A percentile compares a stretch with the other conserved stretches of the same genome.
These are phyloP conservation scores for Neolamprologus longior DNA, from an alignment of 2,113 vertebrate species.

Conservation along the genomic window DNA sequence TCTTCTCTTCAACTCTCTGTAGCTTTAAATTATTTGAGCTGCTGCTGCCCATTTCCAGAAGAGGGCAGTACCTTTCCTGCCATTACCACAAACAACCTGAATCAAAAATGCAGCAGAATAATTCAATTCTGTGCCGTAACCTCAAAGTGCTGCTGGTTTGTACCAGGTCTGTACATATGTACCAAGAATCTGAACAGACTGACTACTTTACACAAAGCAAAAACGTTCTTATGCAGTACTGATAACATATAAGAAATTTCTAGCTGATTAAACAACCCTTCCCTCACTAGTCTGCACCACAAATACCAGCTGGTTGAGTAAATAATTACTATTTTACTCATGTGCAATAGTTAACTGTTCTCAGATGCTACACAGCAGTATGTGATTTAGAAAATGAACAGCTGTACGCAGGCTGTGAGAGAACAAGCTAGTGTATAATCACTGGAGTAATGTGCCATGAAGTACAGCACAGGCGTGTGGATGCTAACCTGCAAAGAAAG, in stretches of 20 bases:
- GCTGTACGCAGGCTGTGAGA: not conserved
- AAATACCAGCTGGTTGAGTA: not conserved
- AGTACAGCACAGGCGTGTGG: not conserved
- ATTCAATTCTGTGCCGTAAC: not conserved
- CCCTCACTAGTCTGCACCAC: not conserved
- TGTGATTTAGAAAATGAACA: not conserved
- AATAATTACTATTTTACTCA: not conserved
- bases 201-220: not conserved
- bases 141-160: not conserved
- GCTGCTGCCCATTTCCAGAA: not conserved
- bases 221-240: not conserved
- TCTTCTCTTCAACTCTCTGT: not conserved
- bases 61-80: not conserved
- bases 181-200: not conserved
- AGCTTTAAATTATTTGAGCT: not conserved
- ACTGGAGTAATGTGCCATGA: not conserved
- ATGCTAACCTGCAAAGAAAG: not conserved
- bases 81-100: not conserved
- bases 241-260: not conserved
- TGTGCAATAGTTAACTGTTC: not conserved
- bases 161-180: not conserved
- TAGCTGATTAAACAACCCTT: not conserved
- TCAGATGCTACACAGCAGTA: not conserved
- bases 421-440: not conserved
- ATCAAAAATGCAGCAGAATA: not conserved